Evolutionary conservation across 2,797 vertebrate species (phyloP).

Genomic region (Rhyacichthys aspro): DNA sequence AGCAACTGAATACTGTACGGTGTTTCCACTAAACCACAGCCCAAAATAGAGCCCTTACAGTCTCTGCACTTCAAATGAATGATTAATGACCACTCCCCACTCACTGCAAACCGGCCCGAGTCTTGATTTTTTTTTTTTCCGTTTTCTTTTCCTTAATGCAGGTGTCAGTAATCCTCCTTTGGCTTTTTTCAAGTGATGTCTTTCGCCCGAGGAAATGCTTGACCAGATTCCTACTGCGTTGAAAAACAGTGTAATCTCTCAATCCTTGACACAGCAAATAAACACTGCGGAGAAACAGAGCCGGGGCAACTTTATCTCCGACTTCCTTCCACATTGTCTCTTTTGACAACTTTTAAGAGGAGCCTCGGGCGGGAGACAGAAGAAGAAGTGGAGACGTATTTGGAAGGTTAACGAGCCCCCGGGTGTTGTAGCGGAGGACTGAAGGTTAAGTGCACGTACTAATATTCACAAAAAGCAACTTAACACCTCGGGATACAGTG

Average conservation of each 20-base stretch:
- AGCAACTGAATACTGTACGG: constrained; percentile 28
- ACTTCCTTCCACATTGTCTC: constrained; percentile 84
- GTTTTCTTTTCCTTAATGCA: constrained; percentile 76
- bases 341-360: constrained; percentile 76
- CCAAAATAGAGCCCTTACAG: constrained; percentile 54
- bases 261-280: constrained; percentile 88
- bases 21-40: constrained; percentile 26
- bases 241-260: constrained; percentile 86
- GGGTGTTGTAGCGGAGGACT: constrained; percentile 56
- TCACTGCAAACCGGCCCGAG: constrained; percentile 69
- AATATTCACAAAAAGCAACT: constrained; percentile 70
- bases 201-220: constrained; percentile 80
- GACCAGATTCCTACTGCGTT: constrained; percentile 79
- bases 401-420: constrained; percentile 71
- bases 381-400: constrained; percentile 70
- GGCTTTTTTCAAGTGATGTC: constrained; percentile 72
- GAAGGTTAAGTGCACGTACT: constrained; percentile 80
- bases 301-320: constrained; percentile 83
- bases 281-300: constrained; percentile 78
- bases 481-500: constrained; percentile 66
- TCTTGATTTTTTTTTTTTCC: constrained; percentile 73
- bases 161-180: constrained; percentile 78
- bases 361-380: constrained; percentile 45
- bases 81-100: constrained; percentile 74
- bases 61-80: constrained; percentile 63